Evolutionary conservation across 2,888 invertebrate species (phyloP), one percentile per base, ranked within the genome.

Genomic region (Eulithis testata): DNA sequence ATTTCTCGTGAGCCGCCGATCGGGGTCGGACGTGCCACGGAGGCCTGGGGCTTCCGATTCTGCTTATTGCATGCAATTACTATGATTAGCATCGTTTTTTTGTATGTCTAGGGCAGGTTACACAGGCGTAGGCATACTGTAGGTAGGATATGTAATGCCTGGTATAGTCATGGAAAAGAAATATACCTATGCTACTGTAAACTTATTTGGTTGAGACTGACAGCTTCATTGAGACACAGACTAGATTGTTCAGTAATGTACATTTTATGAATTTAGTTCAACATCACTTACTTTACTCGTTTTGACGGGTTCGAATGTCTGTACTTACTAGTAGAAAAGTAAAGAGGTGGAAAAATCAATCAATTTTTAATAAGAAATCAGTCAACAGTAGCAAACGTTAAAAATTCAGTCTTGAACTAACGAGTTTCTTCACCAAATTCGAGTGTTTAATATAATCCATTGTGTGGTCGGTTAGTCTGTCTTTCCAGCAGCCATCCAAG

Each of bases 401-500:
- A n/a, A 11, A 44, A 1, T 6, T 12, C 12, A 14, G 12, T 14
- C 9, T 47, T 12, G 12, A 7, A 7, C 1, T 7, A 47, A 8
- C 8, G 3, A 47, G 4, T 44, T 4, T 45, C n/a, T n/a, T n/a
- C 21, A 21, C 6, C 44, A 5, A n/a, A 6, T 45, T n/a, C 5
- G 40, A 40, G 40, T 37, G 2, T 47, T 8, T 49, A 49, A 11
- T 21, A 21, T 6, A 49, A 49, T 49, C 21, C 14, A 53, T 61
- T 62, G 43, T 63, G 43, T 1, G 69, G 61, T 49, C 63, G 49
- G 37, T 68, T 63, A 0, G 45, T 37, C 53, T 73, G 76, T 55
- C 80, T 79, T 69, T 76, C 65, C 44, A 91, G 78, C 44, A 92
- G 71, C 89, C 89, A 91, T 0, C 76, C 78, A 37, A 92, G 78